phyloP scores from a whole-genome alignment of 2,113 vertebrate species.

The Parotia lawesii region DNA sequence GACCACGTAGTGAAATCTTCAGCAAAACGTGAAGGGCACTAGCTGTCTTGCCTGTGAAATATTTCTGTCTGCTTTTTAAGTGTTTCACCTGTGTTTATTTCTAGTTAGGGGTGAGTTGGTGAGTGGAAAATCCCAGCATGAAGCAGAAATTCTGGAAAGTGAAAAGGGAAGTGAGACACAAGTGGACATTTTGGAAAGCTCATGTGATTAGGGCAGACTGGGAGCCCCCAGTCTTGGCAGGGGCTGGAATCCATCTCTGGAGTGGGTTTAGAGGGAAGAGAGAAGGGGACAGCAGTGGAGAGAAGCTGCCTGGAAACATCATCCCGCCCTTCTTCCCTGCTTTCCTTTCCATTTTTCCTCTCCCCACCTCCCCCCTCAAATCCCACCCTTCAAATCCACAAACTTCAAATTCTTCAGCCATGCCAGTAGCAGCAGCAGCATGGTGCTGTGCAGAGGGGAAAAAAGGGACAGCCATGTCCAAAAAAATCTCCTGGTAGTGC shows the following conservation, averaged over 20 bases:
- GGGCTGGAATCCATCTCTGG: not conserved
- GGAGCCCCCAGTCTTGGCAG: not conserved
- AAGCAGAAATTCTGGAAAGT: not conserved
- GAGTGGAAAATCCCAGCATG: not conserved
- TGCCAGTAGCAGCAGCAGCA: not conserved
- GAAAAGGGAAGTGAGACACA: not conserved
- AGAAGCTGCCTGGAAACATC: not conserved
- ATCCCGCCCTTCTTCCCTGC: not conserved
- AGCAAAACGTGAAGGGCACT: not conserved
- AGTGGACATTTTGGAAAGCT: not conserved
- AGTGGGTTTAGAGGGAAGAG: not conserved
- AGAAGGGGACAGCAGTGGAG: not conserved
- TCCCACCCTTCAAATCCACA: not conserved
- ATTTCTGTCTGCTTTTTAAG: not conserved
- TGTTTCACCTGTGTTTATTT: not conserved
- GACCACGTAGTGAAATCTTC: not conserved
- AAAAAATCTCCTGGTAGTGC: not conserved
- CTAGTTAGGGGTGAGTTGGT: not conserved
- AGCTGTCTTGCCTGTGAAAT: not conserved
- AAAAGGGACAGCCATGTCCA: not conserved
- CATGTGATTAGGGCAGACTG: not conserved
- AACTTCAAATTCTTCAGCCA: not conserved
- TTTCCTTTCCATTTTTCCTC: not conserved
- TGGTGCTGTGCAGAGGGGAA: not conserved
- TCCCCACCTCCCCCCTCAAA: not conserved